Evolutionary conservation across 2,888 invertebrate genomes (phyloP).

Genomic region (Periphyllus acericola): DNA sequence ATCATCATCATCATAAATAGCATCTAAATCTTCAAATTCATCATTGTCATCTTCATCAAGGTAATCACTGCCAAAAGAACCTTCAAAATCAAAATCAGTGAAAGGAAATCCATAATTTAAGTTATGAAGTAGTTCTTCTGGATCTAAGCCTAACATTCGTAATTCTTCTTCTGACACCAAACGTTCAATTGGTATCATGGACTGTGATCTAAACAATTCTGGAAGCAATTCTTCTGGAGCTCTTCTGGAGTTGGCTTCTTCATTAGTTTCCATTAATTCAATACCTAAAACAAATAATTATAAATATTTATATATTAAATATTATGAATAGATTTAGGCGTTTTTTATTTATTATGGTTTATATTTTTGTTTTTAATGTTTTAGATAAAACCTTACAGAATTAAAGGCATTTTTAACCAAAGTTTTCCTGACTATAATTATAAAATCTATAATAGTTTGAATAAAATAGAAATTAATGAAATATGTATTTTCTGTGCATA

Average conservation of each 20-base stretch:
- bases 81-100: not conserved
- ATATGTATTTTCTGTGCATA: no score
- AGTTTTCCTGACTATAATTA: no score
- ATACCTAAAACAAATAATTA: conserved; percentile 40
- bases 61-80: not conserved
- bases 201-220: not conserved
- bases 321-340: conserved; percentile 33
- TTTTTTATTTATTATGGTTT: conserved; percentile 29
- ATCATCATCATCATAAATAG: not conserved
- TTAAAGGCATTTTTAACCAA: not conserved
- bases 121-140: conserved; percentile 12
- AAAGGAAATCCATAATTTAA: not conserved
- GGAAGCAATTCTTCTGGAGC: not conserved
- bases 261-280: not conserved
- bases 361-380: not conserved
- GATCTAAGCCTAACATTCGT: conserved; percentile 29
- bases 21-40: no score
- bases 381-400: no score
- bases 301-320: conserved; percentile 12
- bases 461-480: no score
- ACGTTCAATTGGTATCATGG: not conserved
- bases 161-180: conserved; percentile 34
- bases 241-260: not conserved
- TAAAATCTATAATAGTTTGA: no score
- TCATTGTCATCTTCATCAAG: not conserved